Evolutionary conservation across 2,113 vertebrate species (phyloP), one percentile per base, ranked within the genome.

Genomic region (Callospermophilus lateralis): DNA sequence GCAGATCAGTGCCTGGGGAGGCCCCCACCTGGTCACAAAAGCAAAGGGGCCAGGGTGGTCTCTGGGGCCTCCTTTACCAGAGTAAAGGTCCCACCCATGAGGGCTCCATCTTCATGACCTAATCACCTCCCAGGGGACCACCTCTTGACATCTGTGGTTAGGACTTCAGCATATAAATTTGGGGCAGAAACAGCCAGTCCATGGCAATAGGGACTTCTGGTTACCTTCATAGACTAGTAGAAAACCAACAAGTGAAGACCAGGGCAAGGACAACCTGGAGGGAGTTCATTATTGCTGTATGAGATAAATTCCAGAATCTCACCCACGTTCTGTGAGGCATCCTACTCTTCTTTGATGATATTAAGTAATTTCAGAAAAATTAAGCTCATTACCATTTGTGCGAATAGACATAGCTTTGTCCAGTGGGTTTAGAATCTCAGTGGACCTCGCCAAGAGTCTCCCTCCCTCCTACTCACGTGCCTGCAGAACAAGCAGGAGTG

Each of bases 401-500:
- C 45, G 39, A 5, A 10, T 2, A 48, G 79, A 5, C 6, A 0
- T 0, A 8, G 10, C 8, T 11, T 1, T 73, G 17, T 39, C 24
- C 26, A 8, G n/a, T 1, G 17, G 74, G 30, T 6, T 26, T 30
- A 34, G 28, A 28, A n/a, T 10, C 67, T 39, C 22, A 0, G 0
- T 0, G 37, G 30, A 6, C 48, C 19, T 34, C n/a, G 8, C 30
- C 5, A 1, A 24, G 42, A n/a, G 2, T 37, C 93, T 28, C 28
- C 1, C n/a, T 0, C 26, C 26, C 13, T 20, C 10, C 4, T 13
- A 76, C 63, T 70, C 30, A 3, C 1, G 4, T 8, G 2, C 12
- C 4, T 12, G 37, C 3, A 51, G 30, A 34, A 48, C 7, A 1
- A 6, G 30, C 0, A 0, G 28, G 0, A 13, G 37, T 4, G 39